Conservation (phyloP, 2,113 vertebrate genomes). For the Calyptomena viridis region DNA sequence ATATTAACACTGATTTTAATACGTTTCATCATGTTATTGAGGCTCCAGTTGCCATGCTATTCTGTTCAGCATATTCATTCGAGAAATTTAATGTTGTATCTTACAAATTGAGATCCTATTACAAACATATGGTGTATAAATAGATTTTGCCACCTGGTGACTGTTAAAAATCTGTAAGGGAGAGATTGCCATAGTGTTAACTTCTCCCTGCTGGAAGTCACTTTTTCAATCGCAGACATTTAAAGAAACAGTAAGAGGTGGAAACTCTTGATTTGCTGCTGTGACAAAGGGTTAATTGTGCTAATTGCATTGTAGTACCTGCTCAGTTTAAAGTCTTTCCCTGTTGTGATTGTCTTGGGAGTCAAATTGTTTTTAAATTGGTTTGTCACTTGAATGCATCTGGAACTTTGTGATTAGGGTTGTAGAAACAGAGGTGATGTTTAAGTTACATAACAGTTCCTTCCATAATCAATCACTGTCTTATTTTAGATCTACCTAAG, state of each 20-base stretch:
- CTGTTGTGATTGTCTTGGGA: conserved; percentile 62
- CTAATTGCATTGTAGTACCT: conserved; percentile 58
- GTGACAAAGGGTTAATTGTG: conserved; percentile 60
- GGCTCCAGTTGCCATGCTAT: conserved; percentile 64
- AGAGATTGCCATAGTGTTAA: conserved; percentile 45
- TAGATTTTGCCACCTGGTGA: conserved; percentile 67
- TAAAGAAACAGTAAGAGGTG: conserved; percentile 35
- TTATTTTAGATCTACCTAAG: conserved; percentile 46
- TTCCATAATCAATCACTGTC: conserved; percentile 57
- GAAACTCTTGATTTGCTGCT: conserved; percentile 35
- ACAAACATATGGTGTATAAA: conserved; percentile 66
- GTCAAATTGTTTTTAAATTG: conserved; percentile 67
- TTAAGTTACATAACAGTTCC: conserved; percentile 53
- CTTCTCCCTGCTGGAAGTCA: conserved; percentile 54
- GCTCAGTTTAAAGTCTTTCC: conserved; percentile 52
- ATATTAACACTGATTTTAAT: conserved; percentile 77
- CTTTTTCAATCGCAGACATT: conserved; percentile 29
- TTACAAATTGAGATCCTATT: conserved; percentile 47
- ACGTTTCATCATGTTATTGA: conserved; percentile 67
- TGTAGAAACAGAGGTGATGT: conserved; percentile 33
- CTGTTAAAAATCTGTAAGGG: conserved; percentile 45
- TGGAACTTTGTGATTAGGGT: conserved; percentile 51
- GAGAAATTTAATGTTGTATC: conserved; percentile 59
- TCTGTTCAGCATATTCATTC: conserved; percentile 66
- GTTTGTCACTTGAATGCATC: conserved; percentile 58